phyloP scores from a whole-genome alignment of 2,113 vertebrate species.

The Artemisiospiza belli region DNA sequence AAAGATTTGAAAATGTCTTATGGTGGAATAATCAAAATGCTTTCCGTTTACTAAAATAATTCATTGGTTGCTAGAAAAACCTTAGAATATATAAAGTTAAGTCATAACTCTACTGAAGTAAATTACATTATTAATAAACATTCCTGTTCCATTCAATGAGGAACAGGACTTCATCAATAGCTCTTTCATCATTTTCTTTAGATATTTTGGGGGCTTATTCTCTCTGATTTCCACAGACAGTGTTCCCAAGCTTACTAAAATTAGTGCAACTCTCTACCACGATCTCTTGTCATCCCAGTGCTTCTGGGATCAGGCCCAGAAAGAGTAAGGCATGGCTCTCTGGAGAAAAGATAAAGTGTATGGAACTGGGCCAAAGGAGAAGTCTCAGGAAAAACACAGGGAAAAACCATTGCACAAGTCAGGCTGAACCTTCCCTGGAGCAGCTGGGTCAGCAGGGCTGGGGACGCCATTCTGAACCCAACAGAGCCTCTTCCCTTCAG shows the following conservation, averaged over 20 bases:
- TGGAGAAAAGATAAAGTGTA: constrained; percentile 5
- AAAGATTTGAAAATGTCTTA: background rate
- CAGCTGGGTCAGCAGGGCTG: background rate
- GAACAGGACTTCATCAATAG: background rate
- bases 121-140: background rate
- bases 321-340: background rate
- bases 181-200: background rate
- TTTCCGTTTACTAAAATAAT: background rate
- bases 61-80: background rate
- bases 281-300: background rate
- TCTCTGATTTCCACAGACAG: background rate
- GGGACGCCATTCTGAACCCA: fast-evolving
- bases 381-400: background rate
- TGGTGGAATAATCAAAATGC: background rate
- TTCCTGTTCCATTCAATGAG: background rate
- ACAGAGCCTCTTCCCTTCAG: fast-evolving
- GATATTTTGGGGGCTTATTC: background rate
- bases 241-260: constrained; percentile 33
- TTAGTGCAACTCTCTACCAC: background rate
- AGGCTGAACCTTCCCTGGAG: background rate
- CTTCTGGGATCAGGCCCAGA: constrained; percentile 27
- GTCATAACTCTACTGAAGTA: background rate
- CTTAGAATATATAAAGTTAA: background rate
- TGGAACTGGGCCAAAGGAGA: constrained; percentile 1
- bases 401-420: background rate